Percentiles rank a stretch among this genome's conserved stretches.
Conservation (phyloP, 2,797 vertebrate species). For the Phrynocephalus guinanensis region DNA sequence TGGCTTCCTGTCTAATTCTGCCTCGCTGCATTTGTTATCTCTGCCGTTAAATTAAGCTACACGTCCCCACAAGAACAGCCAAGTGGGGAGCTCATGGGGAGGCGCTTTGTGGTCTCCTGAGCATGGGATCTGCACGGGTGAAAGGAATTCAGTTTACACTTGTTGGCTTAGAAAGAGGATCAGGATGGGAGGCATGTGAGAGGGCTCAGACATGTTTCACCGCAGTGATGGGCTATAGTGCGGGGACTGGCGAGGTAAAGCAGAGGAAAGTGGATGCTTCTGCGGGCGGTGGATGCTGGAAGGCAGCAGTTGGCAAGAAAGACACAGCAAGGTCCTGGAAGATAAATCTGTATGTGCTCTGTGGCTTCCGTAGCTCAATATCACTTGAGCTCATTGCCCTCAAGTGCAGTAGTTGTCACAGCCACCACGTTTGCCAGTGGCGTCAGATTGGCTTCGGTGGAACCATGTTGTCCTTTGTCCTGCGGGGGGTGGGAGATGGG, state of each 20-base stretch:
- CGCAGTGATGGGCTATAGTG: not conserved
- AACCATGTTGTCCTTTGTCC: not conserved
- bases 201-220: not conserved
- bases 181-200: not conserved
- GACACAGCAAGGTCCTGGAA: not conserved
- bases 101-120: not conserved
- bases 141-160: not conserved
- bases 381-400: not conserved
- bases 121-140: not conserved
- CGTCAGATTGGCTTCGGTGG: not conserved
- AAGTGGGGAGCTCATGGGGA: not conserved
- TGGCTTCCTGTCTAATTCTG: constrained; percentile 5
- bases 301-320: not conserved
- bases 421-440: not conserved
- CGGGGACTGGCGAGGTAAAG: not conserved
- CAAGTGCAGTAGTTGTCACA: not conserved
- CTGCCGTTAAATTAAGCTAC: constrained; percentile 16
- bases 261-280: too few species aligned
- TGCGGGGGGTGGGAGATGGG: too few species aligned
- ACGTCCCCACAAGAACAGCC: not conserved
- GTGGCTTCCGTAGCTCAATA: not conserved
- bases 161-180: not conserved
- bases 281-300: not conserved
- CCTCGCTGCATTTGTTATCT: not conserved
- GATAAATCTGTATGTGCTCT: not conserved